Conservation (phyloP, 2,888 invertebrate species). For the Erebia palarica region DNA sequence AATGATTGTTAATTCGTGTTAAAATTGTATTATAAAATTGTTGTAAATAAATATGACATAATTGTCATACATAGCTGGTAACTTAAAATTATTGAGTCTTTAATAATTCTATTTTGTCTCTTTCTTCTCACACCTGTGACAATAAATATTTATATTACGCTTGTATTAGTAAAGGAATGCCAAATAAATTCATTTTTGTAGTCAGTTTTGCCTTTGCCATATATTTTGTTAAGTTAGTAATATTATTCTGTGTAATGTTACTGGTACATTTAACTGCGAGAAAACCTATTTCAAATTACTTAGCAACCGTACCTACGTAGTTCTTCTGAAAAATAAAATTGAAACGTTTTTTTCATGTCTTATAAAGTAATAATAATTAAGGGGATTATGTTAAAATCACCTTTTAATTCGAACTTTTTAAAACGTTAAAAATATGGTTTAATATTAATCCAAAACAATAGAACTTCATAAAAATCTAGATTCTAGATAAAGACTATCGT, state of each 20-base stretch:
- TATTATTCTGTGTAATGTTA: background rate
- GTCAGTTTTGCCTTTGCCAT: conserved; percentile 3
- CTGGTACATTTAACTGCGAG: background rate
- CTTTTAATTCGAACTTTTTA: no score
- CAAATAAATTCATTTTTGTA: conserved; percentile 50
- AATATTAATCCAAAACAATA: background rate
- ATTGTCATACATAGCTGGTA: conserved; percentile 43
- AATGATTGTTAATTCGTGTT: conserved; percentile 60
- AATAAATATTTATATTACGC: conserved; percentile 79
- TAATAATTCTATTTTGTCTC: conserved; percentile 54
- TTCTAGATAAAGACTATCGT: background rate
- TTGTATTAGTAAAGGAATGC: conserved; percentile 74
- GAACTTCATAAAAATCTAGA: background rate
- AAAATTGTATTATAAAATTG: conserved; percentile 61
- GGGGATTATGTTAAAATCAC: no score
- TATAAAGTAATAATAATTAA: no score
- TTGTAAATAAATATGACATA: conserved; percentile 50
- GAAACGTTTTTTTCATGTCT: no score
- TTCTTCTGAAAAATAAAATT: no score
- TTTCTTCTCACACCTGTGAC: conserved; percentile 78
- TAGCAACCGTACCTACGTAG: no score
- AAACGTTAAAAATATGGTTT: no score
- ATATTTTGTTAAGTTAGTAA: background rate
- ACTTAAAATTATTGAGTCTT: conserved; percentile 38
- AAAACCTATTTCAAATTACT: no score